Conservation (phyloP, 2,888 invertebrate species). For the Tipula helvola region DNA sequence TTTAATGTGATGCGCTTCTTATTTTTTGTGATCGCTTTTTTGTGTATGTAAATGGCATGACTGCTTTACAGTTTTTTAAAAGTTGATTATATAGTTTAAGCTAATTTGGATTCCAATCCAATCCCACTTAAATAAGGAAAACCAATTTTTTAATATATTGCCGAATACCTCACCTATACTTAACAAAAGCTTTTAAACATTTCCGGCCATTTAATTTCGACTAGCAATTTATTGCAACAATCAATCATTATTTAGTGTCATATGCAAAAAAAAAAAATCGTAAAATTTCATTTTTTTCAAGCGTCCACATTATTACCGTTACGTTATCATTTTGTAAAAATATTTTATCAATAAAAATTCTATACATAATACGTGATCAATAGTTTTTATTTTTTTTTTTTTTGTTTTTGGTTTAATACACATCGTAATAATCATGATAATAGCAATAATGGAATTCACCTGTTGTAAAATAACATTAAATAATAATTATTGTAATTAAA, state of each 20-base stretch:
- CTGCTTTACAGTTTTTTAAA: too few relatives aligned
- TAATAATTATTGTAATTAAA: background rate
- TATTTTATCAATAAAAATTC: background rate
- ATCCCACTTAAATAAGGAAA: too few relatives aligned
- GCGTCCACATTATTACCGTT: background rate
- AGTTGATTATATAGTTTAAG: too few relatives aligned
- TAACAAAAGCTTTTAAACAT: too few relatives aligned
- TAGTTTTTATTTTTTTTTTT: background rate
- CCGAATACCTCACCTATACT: too few relatives aligned
- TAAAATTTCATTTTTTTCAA: background rate
- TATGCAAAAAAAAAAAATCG: background rate
- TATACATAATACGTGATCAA: background rate
- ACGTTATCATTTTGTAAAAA: background rate
- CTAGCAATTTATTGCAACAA: background rate
- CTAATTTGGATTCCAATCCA: too few relatives aligned
- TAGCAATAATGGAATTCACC: background rate
- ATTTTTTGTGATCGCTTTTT: too few relatives aligned
- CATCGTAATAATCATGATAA: background rate
- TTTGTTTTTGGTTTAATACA: background rate
- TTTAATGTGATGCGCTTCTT: too few relatives aligned
- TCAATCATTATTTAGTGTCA: background rate
- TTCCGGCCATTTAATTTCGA: too few relatives aligned
- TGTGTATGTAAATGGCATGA: too few relatives aligned
- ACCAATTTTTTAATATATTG: too few relatives aligned
- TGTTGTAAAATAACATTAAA: background rate